Conservation (phyloP, 2,888 invertebrate species). For the Drepana falcataria region DNA sequence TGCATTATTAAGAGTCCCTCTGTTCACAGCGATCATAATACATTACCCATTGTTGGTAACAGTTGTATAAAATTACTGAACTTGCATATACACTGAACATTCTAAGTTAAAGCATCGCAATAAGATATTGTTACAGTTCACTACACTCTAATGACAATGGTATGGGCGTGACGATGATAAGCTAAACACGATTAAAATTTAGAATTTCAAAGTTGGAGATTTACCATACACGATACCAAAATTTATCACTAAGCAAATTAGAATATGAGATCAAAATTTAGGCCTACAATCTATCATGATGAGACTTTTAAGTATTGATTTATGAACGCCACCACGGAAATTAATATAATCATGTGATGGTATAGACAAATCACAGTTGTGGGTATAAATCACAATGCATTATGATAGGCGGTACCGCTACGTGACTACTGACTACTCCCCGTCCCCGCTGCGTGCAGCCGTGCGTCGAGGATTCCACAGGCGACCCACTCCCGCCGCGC, state of each 20-base stretch:
- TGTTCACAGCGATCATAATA: constrained; percentile 56
- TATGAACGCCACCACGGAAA: constrained; percentile 68
- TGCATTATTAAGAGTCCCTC: constrained; percentile 54
- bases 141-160: constrained; percentile 66
- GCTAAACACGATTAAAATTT: constrained; percentile 66
- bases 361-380: constrained; percentile 74
- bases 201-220: constrained; percentile 69
- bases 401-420: constrained; percentile 73
- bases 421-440: constrained; percentile 54
- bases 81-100: constrained; percentile 68
- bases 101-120: constrained; percentile 78
- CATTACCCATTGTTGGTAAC: constrained; percentile 51
- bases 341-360: constrained; percentile 65
- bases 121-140: constrained; percentile 74
- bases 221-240: constrained; percentile 68
- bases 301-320: constrained; percentile 73
- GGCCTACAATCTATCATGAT: constrained; percentile 75
- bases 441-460: constrained; percentile 34
- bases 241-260: constrained; percentile 77
- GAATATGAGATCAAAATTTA: constrained; percentile 79
- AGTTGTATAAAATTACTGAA: constrained; percentile 67
- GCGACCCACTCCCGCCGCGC: constrained; percentile 27
- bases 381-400: constrained; percentile 71
- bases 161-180: constrained; percentile 48
- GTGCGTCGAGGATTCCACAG: constrained; percentile 50